Evolutionary conservation across 2,888 invertebrate species (phyloP).

Genomic region (Hydroisotoma schaefferi): DNA sequence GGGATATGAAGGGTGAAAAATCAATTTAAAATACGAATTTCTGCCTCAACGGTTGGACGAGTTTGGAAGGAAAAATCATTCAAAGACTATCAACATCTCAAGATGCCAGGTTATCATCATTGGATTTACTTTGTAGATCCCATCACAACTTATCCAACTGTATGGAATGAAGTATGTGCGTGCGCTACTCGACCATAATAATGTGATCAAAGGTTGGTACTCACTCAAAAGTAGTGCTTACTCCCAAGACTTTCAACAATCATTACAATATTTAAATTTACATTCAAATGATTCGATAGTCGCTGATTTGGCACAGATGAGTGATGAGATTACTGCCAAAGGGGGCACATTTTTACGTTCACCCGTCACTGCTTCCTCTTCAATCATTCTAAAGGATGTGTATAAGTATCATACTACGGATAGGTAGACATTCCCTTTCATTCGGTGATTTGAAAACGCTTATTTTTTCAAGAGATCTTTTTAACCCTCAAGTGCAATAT

Average conservation of each 20-base stretch:
- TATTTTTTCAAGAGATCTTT: background rate
- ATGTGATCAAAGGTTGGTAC: no score
- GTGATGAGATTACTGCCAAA: slow-evolving; percentile 22
- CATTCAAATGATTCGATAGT: slow-evolving; percentile 5
- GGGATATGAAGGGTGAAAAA: slow-evolving; percentile 6
- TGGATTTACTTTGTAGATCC: no score
- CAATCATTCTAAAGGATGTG: slow-evolving; percentile 13
- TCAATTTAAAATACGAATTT: slow-evolving; percentile 3
- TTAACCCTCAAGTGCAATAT: background rate
- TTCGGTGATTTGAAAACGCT: background rate
- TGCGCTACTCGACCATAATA: no score
- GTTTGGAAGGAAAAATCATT: slow-evolving; percentile 1
- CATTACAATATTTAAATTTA: slow-evolving; percentile 11
- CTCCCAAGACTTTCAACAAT: background rate
- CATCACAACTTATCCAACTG: no score
- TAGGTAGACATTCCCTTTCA: background rate
- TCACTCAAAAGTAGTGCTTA: no score
- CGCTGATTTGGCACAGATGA: slow-evolving; percentile 16
- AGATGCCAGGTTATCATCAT: background rate
- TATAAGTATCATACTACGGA: no score
- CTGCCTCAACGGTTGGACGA: slow-evolving; percentile 5
- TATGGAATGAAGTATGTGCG: background rate
- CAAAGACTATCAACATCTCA: background rate
- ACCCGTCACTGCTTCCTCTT: background rate
- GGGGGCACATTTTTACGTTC: slow-evolving; percentile 7